Base-by-base conservation (phyloP, 2,797 vertebrate species). In the Semaprochilodus insignis region DNA sequence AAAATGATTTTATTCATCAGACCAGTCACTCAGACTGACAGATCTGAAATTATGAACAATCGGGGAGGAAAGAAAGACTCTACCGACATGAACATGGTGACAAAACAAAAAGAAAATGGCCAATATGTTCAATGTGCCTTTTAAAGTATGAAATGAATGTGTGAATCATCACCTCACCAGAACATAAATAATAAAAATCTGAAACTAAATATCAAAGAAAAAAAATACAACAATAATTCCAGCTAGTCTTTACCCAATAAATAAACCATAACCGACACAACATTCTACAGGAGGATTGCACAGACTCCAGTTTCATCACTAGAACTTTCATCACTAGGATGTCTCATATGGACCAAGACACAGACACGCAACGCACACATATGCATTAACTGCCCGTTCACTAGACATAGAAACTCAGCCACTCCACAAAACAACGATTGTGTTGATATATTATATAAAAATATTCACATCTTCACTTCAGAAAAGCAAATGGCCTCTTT, bases 1-100 rank as follows among this genome's bases (percentile, higher is more conserved):
- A 93, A 95, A 95, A 92, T 83, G 75, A 88, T 88, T 94, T 95
- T 93, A 94, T 95, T 95, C 81, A 16, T 91, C 90, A 91, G 91
- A 91, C 94, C 92, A 91, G 91, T 91, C 90, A 83, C 87, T 86
- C 86, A 81, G 84, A 89, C 63, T 86, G 83, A 77, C 13, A 4
- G 69, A 91, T 84, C 82, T 52, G 78, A 66, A 83, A 83, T 88
- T 69, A 86, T 74, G 65, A 87, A 88, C 84, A 87, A 85, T 88
- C 87, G 83, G 69, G 79, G 63, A 79, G 75, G 90, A 91, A 87
- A 92, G 85, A 90, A 71, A 87, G 81, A 89, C 85, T 90, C 88
- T 90, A 92, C 88, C 88, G 89, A 91, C 91, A 93, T 90, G 90
- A 87, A 91, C 89, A 88, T 77, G 84, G 91, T 71, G 88, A 92